Base-by-base conservation (phyloP, 2,888 invertebrate species). In the Dryocosmus kuriphilus region DNA sequence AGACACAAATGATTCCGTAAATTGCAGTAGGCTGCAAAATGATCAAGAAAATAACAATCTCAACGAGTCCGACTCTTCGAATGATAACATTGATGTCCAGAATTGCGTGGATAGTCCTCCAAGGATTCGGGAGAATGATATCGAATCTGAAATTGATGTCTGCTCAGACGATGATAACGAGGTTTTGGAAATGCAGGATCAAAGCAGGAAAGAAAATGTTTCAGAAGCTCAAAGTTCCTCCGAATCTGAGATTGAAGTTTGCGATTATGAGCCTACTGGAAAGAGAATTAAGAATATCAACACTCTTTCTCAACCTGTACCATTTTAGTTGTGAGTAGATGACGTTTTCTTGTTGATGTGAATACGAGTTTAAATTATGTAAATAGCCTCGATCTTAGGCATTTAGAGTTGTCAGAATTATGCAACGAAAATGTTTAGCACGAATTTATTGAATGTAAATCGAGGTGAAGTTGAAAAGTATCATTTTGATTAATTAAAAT, bases 141-240 rank as follows among this genome's bases (percentile, higher is more conserved):
- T 85, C 32, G 87, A 88, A 60, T 86, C 87, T 6, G 88, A 88
- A 22, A 87, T 87, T 73, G 87, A 88, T 79, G 86, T 87, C 2
- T 86, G 86, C 67, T 87, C 86, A 8, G 86, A 85, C 0, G 88
- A 88, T 55, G 86, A 87, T 32, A 86, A 87, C 57, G 87, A 86
- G 74, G 79, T 88, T 77, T 76, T 87, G 24, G 87, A 88, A 80
- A 77, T 86, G 16, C 86, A 87, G 77, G 55, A 83, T 0, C 82
- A 83, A 38, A 78, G 75, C 55, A 75, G 41, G 38, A 82, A 82
- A 61, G 77, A 82, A 76, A 85, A 85, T 73, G 81, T 81, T 9
- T 82, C 82, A 9, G 85, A 86, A 63, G 78, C 83, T 46, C 77
- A 80, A n/a, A 84, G 82, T 78, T 85, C 86, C 19, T 86, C 85